phyloP scores from a whole-genome alignment of 2,888 invertebrate genomes.

The Tubulanus polymorphus region DNA sequence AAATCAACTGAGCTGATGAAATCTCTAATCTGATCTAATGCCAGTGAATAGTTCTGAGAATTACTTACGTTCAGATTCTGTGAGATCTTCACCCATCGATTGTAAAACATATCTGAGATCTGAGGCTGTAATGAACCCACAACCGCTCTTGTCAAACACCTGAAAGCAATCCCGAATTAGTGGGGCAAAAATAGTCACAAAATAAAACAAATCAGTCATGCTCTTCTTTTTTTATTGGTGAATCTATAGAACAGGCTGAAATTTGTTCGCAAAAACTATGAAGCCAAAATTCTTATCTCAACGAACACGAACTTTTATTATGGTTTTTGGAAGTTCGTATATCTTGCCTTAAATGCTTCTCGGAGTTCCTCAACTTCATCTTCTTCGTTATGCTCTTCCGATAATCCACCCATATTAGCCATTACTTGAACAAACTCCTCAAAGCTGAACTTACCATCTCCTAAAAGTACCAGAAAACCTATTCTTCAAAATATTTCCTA shows the following conservation, averaged over 20 bases:
- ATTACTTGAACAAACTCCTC: constrained; percentile 48
- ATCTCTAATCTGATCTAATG: too few relatives aligned
- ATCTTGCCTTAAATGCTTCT: constrained; percentile 34
- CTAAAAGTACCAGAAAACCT: constrained; percentile 21
- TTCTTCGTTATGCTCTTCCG: constrained; percentile 36
- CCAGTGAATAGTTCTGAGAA: not conserved
- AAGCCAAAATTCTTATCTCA: too few relatives aligned
- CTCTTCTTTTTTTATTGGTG: not conserved
- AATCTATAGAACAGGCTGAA: not conserved
- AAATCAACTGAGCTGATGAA: too few relatives aligned
- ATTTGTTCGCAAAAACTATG: not conserved
- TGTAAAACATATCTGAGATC: constrained; percentile 42
- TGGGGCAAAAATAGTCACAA: not conserved
- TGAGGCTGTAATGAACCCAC: constrained; percentile 44
- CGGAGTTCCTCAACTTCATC: constrained; percentile 39
- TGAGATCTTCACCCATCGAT: constrained; percentile 45
- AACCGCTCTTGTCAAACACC: constrained; percentile 44
- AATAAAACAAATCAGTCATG: not conserved
- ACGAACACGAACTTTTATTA: too few relatives aligned
- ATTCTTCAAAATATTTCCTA: too few relatives aligned
- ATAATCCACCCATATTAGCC: constrained; percentile 46
- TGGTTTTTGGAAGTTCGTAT: too few relatives aligned
- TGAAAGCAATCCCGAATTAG: constrained; percentile 15
- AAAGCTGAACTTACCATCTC: constrained; percentile 45
- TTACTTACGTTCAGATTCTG: constrained; percentile 32